A percentile compares a stretch with the other conserved stretches of the same genome.
Conservation (phyloP, 2,113 vertebrate species). For the Cisticola juncidis region DNA sequence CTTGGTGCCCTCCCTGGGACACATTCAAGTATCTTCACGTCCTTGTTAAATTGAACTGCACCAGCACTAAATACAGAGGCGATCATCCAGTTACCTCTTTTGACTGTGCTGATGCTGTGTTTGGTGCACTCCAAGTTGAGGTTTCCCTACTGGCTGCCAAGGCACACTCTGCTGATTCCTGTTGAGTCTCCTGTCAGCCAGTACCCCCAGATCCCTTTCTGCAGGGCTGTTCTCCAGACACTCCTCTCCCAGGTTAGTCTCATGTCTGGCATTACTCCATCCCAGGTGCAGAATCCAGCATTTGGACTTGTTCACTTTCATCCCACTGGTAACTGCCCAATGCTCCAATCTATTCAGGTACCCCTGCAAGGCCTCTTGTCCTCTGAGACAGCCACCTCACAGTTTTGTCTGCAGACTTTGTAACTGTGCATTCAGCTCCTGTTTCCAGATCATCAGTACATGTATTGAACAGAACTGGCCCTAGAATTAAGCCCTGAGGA, state of each 20-base stretch:
- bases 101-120: not conserved
- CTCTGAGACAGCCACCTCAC: not conserved
- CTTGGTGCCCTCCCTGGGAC: not conserved
- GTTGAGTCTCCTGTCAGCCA: not conserved
- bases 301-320: not conserved
- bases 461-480: not conserved
- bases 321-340: not conserved
- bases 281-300: not conserved
- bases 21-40: not conserved
- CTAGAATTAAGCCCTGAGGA: not conserved
- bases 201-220: not conserved
- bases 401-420: not conserved
- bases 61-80: not conserved
- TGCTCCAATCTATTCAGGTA: not conserved
- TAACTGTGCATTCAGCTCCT: not conserved
- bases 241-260: not conserved
- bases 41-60: not conserved
- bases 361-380: not conserved
- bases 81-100: not conserved
- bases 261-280: too few relatives aligned
- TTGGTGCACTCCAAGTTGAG: too few relatives aligned
- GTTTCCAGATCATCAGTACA: fast-evolving
- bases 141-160: not conserved
- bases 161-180: not conserved
- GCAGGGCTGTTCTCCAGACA: not conserved